These are phyloP conservation scores for Cryptotis parvus DNA, from an alignment of 2,113 vertebrate species.

Conservation along the genomic window DNA sequence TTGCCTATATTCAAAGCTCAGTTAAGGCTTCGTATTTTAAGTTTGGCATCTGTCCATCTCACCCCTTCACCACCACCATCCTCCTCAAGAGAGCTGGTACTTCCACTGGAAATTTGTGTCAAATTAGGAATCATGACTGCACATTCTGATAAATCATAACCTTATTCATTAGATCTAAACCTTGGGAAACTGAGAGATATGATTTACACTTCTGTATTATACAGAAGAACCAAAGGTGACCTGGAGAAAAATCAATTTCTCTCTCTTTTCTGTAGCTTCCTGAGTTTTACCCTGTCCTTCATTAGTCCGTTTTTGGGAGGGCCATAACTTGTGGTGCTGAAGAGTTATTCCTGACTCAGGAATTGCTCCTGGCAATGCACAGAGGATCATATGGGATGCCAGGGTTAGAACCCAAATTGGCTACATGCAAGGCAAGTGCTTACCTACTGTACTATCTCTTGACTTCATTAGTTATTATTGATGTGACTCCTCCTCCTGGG, in stretches of 20 bases:
- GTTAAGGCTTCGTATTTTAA: not conserved
- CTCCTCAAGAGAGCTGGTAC: not conserved
- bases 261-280: constrained; percentile 16
- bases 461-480: constrained; percentile 20
- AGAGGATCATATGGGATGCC: too few relatives aligned
- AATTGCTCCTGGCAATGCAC: too few relatives aligned
- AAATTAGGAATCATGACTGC: not conserved
- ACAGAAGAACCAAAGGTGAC: constrained; percentile 37
- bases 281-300: constrained; percentile 49
- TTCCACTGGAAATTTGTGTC: constrained; percentile 7
- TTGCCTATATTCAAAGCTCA: too few relatives aligned
- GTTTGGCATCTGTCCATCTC: not conserved
- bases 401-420: too few relatives aligned
- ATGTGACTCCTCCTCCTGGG: constrained; percentile 45
- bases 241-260: constrained; percentile 23
- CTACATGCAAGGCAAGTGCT: too few relatives aligned
- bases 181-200: not conserved
- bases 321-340: too few relatives aligned
- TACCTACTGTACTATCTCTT: too few relatives aligned
- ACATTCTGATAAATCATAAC: not conserved
- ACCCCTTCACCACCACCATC: not conserved
- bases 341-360: too few relatives aligned
- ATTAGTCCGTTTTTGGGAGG: constrained; percentile 41
- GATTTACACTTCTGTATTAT: constrained; percentile 21
- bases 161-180: not conserved